Percentiles rank a stretch among this genome's conserved stretches.
phyloP scores from a whole-genome alignment of 2,888 invertebrate genomes.

The Mythimna pallens region DNA sequence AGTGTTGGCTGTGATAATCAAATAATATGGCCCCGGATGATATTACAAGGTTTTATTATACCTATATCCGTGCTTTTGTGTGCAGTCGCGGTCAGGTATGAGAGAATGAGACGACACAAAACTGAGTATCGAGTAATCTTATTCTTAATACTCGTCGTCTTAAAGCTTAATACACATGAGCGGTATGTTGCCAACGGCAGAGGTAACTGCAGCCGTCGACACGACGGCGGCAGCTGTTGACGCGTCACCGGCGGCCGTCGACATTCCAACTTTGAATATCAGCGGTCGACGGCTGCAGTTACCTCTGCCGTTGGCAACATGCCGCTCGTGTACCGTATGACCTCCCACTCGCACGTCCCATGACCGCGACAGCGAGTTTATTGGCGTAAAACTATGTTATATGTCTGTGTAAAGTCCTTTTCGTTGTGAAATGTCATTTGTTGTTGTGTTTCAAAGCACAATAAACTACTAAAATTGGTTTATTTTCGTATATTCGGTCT shows the following conservation, averaged over 20 bases:
- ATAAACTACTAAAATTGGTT: slow-evolving; percentile 2
- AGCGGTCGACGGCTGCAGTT: too few relatives aligned
- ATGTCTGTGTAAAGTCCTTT: slow-evolving; percentile 10
- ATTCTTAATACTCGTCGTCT: not conserved
- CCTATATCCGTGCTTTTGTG: slow-evolving; percentile 20
- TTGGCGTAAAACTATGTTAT: not conserved
- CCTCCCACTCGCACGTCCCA: not conserved
- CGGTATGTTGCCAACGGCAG: too few relatives aligned
- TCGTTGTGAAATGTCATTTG: slow-evolving; percentile 7
- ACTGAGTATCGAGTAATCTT: not conserved
- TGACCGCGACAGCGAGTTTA: not conserved
- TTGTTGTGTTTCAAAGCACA: not conserved
- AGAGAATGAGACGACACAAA: slow-evolving; percentile 10
- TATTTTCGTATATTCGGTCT: slow-evolving; percentile 39
- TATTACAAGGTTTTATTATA: slow-evolving; percentile 58
- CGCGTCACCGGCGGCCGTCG: too few relatives aligned
- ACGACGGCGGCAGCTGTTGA: too few relatives aligned
- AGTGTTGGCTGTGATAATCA: slow-evolving; percentile 71
- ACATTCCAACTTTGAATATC: too few relatives aligned
- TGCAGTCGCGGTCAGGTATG: slow-evolving; percentile 6
- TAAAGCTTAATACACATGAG: too few relatives aligned
- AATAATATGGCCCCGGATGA: slow-evolving; percentile 58
- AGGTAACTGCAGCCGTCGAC: too few relatives aligned
- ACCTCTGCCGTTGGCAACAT: too few relatives aligned
- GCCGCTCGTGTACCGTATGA: too few relatives aligned